Evolutionary conservation across 2,113 vertebrate species (phyloP), one percentile per base, ranked within the genome.

Genomic region (Lates calcarifer): DNA sequence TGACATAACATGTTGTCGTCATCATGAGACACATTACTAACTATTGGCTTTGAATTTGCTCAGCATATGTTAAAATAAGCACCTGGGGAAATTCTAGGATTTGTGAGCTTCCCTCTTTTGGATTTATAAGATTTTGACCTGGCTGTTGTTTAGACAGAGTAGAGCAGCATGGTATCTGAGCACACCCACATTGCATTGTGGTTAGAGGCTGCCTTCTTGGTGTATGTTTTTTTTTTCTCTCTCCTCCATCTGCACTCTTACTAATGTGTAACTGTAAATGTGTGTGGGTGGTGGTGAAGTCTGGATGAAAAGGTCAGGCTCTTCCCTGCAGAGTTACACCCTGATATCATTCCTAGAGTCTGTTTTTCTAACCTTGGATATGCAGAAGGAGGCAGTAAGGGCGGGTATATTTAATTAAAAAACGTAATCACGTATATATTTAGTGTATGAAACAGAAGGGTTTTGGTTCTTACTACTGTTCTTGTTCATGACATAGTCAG

Each of bases 1-100:
- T 93, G 88, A 90, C 78, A 79, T 91, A 94, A 94, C 35, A 10
- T 31, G 7, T n/a, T 63, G 45, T 74, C 47, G 82, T 89, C 84
- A 80, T 74, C 47, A 6, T 39, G 75, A 63, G 81, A 47, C 22
- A 10, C 47, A 41, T 81, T 82, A 61, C 26, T 26, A 35, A 53
- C 43, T n/a, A 31, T 39, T 70, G 29, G 2, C 13, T 45, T 47
- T 79, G 51, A 70, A 24, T 70, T 60, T 85, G 37, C 35, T 74
- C 2, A 6, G 17, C 15, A 49, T 66, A 33, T 84, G 43, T 43
- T 53, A 18, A 53, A 26, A 49, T 9, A 22, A 49, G n/a, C 11
- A 20, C 10, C 20, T 37, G 5, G 8, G n/a, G 31, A 26, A 37
- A 18, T 24, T 43, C 15, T 69, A 35, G 8, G 29, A 53, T 72